Evolutionary conservation across 2,113 vertebrate genomes (phyloP).

Genomic region (Albula glossodonta): DNA sequence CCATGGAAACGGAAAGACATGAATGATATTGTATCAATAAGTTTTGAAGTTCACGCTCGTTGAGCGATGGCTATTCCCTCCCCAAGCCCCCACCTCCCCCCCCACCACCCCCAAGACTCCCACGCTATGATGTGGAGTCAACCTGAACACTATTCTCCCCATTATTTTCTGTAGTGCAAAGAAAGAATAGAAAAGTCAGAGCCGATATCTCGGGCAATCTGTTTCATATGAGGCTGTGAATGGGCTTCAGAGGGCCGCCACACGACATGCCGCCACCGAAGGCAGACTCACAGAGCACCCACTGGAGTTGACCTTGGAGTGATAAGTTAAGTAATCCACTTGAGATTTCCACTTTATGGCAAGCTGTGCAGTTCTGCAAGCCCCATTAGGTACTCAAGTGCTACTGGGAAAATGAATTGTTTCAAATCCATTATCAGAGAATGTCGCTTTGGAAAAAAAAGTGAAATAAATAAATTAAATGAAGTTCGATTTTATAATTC

Average conservation of each 20-base stretch:
- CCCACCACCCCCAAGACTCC: not conserved
- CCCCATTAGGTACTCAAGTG: conserved; percentile 32
- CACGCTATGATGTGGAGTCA: not conserved
- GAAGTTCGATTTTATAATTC: not conserved
- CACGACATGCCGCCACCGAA: not conserved
- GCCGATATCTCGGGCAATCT: not conserved
- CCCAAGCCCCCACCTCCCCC: no score
- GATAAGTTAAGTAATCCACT: conserved; percentile 52
- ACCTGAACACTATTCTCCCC: not conserved
- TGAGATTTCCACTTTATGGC: conserved; percentile 34
- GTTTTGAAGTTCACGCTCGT: not conserved
- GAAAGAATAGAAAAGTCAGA: not conserved
- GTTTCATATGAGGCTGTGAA: conserved; percentile 17
- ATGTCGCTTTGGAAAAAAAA: not conserved
- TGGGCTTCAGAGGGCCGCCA: not conserved
- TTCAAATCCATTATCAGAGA: conserved; percentile 9
- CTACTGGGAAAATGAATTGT: conserved; percentile 23
- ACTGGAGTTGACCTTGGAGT: conserved; percentile 44
- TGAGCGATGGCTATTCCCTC: not conserved
- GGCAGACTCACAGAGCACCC: not conserved
- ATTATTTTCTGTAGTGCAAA: not conserved
- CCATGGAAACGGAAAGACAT: not conserved
- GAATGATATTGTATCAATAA: not conserved
- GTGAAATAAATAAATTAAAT: not conserved
- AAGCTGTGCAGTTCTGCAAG: conserved; percentile 40